Percentiles rank a stretch among this genome's conserved stretches.
These are phyloP conservation scores for Hemichromis elongatus DNA, from an alignment of 2,113 vertebrate species.

Conservation along the genomic window DNA sequence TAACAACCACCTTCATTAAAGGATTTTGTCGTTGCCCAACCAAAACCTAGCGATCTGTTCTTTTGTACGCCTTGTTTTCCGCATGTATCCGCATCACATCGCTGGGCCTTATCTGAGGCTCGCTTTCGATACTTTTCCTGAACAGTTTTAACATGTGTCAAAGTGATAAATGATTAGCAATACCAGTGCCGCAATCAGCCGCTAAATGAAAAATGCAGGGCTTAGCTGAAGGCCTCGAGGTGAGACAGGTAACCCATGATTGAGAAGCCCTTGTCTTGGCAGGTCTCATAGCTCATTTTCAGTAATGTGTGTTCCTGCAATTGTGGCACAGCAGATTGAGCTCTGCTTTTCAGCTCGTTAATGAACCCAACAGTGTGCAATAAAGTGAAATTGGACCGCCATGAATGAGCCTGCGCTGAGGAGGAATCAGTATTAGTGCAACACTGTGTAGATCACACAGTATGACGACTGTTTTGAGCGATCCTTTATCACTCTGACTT, in stretches of 20 bases:
- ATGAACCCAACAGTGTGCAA: neutral
- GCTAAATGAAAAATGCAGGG: neutral
- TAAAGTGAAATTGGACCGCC: neutral
- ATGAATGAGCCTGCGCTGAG: neutral
- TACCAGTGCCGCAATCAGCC: neutral
- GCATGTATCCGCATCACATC: neutral
- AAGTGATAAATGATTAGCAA: neutral
- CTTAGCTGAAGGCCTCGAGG: neutral
- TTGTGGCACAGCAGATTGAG: neutral
- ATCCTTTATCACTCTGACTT: slow-evolving; percentile 33
- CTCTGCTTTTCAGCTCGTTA: neutral
- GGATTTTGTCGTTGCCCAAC: slow-evolving; percentile 7
- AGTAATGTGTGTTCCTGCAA: neutral
- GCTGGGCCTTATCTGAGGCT: neutral
- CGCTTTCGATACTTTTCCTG: neutral
- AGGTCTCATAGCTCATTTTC: neutral
- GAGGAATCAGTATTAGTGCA: slow-evolving; percentile 4
- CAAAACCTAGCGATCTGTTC: neutral
- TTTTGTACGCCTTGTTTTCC: neutral
- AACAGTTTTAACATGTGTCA: neutral
- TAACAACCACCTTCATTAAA: slow-evolving; percentile 44
- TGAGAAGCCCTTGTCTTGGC: neutral
- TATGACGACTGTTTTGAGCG: slow-evolving; percentile 14
- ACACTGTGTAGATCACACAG: slow-evolving; percentile 4
- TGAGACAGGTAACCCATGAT: neutral